Evolutionary conservation across 2,113 vertebrate species (phyloP), one percentile per base, ranked within the genome.

Genomic region (Clarias macrocephalus): DNA sequence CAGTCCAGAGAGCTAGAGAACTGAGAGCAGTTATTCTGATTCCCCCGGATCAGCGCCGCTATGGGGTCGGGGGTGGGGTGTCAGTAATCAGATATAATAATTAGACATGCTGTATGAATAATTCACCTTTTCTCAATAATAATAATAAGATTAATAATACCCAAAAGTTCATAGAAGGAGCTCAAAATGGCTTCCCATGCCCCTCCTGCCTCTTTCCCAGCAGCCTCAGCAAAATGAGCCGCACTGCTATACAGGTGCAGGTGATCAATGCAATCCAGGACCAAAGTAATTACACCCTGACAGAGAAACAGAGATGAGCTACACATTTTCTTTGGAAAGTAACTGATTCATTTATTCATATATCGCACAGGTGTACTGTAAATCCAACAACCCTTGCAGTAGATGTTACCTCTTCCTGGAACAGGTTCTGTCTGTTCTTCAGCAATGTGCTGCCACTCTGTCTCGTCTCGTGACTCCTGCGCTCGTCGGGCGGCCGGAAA

Each of bases 1-100:
- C 98, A 99, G 65, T 99, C 97, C 6, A 99, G 93, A 30, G 98
- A 99, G 85, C 95, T 92, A 16, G 98, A 97, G 94, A 99, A 99
- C 0, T 97, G 96, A 91, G 97, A 96, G 93, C 97, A 99, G 92
- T 98, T 99, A 91, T 93, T 96, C 87, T 96, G 96, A 94, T 99
- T 99, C 89, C 96, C 97, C 89, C 95, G 94, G 92, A 98, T 97
- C 87, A 99, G 91, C 91, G 96, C 96, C 87, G 97, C 98, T 99
- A 70, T 12, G 37, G 28, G 37, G 48, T 48, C 48, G 48, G 48
- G 42, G 48, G 7, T 48, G 48, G 48, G 48, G 48, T 48, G 19
- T 25, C 28, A 21, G 3, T 11, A 21, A 33, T 23, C 18, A 80
- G 9, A 48, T 16, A 82, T 48, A 15, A n/a, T 19, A 60, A 63